Evolutionary conservation across 2,113 vertebrate genomes (phyloP).

Genomic region (Phylloscopus trochiloides): DNA sequence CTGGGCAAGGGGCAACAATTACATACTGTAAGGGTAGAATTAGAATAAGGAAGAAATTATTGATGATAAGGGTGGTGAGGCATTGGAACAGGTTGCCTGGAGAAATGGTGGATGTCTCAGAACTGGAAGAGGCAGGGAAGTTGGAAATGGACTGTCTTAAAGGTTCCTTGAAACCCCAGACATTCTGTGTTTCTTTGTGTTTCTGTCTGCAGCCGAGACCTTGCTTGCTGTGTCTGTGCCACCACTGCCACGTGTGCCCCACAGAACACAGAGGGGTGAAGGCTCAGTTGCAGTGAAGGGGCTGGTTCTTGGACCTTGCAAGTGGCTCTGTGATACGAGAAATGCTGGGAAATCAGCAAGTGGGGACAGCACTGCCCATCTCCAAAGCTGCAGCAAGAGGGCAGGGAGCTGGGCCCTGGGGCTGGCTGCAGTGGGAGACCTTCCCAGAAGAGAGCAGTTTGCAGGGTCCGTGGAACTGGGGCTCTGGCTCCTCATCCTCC

Average conservation of each 20-base stretch:
- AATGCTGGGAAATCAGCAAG: background rate
- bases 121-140: background rate
- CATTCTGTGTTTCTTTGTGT: background rate
- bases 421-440: fast-evolving
- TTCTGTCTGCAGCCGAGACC: background rate
- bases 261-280: background rate
- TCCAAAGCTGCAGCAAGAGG: background rate
- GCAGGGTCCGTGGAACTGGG: fast-evolving
- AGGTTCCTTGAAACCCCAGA: background rate
- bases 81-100: background rate
- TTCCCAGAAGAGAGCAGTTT: background rate
- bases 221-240: fast-evolving
- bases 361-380: fast-evolving
- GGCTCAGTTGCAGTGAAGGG: background rate
- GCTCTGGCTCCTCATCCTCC: background rate
- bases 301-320: background rate
- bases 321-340: background rate
- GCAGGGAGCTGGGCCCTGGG: fast-evolving
- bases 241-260: fast-evolving
- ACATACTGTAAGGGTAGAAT: background rate
- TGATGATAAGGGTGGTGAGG: background rate
- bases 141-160: background rate
- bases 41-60: background rate
- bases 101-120: background rate
- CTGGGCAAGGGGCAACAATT: background rate